Evolutionary conservation across 2,888 invertebrate species (phyloP), one percentile per base, ranked within the genome.

Genomic region (Calliphora vomitoria): DNA sequence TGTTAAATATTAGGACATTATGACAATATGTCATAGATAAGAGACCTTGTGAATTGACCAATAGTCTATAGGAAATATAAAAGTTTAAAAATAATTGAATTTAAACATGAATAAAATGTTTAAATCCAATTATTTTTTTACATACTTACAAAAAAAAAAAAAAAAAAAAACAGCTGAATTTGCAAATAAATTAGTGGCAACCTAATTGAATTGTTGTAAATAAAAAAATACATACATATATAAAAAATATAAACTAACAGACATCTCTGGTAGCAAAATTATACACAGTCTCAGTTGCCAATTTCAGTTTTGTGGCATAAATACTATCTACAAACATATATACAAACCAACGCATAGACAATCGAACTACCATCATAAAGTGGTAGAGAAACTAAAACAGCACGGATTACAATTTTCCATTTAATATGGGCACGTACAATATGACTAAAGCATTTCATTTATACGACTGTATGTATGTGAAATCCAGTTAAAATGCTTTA

Each of bases 361-460:
- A 13, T 13, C n/a, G 18, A 66, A 41, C 11, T 20, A 8, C 15
- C 44, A 25, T 69, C 25, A 53, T 71, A 71, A 71, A 71, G 50
- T 50, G 69, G 53, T 50, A 53, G 31, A 35, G 10, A 31, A n/a
- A 18, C n/a, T 50, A 71, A 71, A 71, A 31, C 31, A 71, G n/a
- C 50, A 71, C 35, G 31, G 35, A 53, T 69, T 53, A 69, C 50
- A 53, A 71, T 31, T 71, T 71, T 53, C 50, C 69, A 53, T 53
- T 71, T 71, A 71, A 71, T 53, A 53, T 53, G 69, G 35, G 53
- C 69, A 71, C 69, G 69, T 71, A 71, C 35, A 53, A 53, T 35
- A 35, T 53, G 53, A 53, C 69, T 50, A 35, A 71, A 71, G 69
- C 69, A 71, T 71, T 71, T 71, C 35, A 35, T 71, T 53, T 71